Conservation (phyloP, 2,113 vertebrate species). For the Steatornis caripensis region DNA sequence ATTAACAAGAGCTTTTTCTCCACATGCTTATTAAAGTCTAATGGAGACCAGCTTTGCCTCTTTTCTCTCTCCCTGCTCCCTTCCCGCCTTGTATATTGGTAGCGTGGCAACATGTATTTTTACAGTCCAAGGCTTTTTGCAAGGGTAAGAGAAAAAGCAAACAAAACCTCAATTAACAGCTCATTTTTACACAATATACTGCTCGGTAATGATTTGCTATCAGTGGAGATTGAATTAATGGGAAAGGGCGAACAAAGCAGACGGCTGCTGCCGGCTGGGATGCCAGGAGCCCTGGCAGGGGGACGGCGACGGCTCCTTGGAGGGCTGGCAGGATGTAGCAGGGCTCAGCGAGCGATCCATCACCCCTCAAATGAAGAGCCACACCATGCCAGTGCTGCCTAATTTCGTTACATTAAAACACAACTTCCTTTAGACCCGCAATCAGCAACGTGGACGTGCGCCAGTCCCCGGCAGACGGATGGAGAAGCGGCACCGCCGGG, state of each 20-base stretch:
- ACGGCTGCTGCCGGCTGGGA: neutral
- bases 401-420: neutral
- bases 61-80: neutral
- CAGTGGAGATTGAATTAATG: neutral
- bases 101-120: conserved; percentile 10
- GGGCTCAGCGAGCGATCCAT: neutral
- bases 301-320: neutral
- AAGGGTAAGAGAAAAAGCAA: conserved; percentile 1
- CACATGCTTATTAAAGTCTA: neutral
- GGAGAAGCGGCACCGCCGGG: neutral
- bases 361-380: neutral
- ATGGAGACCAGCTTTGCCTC: neutral
- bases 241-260: neutral
- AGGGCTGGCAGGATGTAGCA: neutral
- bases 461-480: rapidly evolving
- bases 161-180: neutral
- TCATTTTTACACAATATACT: neutral
- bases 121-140: neutral
- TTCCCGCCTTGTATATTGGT: neutral
- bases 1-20: neutral
- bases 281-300: neutral
- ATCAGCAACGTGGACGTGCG: rapidly evolving
- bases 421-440: neutral
- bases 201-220: neutral
- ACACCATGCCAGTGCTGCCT: neutral